Percentiles rank a stretch among this genome's conserved stretches.
These are phyloP conservation scores for Notothenia rossii DNA, from an alignment of 2,113 vertebrate genomes.

Conservation along the genomic window DNA sequence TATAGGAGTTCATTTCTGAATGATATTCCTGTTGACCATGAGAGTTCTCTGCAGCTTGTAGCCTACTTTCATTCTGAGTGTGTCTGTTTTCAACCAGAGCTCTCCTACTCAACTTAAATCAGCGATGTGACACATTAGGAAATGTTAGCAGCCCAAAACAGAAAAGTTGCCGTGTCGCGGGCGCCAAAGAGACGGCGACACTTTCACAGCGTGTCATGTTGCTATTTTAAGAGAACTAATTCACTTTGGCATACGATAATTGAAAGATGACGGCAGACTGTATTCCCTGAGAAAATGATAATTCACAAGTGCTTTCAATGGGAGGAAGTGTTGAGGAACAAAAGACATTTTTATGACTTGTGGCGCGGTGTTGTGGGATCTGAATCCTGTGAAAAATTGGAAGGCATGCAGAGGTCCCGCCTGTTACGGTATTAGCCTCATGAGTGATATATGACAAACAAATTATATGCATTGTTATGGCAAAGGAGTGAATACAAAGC, in stretches of 20 bases:
- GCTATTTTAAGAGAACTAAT: slow-evolving; percentile 75
- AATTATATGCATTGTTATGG: background rate
- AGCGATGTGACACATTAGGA: slow-evolving; percentile 51
- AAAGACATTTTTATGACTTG: slow-evolving; percentile 79
- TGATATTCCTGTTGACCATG: slow-evolving; percentile 76
- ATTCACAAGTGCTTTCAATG: slow-evolving; percentile 79
- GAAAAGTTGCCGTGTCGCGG: slow-evolving; percentile 51
- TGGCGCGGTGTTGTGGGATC: slow-evolving; percentile 50
- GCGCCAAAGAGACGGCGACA: slow-evolving; percentile 57
- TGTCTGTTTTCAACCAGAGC: slow-evolving; percentile 50
- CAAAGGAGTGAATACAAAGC: background rate
- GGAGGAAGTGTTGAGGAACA: slow-evolving; percentile 82
- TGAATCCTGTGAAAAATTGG: slow-evolving; percentile 73
- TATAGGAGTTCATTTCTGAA: slow-evolving; percentile 66
- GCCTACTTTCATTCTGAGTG: slow-evolving; percentile 56
- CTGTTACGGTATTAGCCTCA: slow-evolving; percentile 37
- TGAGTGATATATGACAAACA: slow-evolving; percentile 41
- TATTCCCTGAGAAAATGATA: slow-evolving; percentile 74
- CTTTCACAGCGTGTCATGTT: slow-evolving; percentile 47
- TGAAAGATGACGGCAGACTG: slow-evolving; percentile 71
- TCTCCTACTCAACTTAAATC: slow-evolving; percentile 50
- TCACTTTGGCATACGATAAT: slow-evolving; percentile 66
- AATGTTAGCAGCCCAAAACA: slow-evolving; percentile 45
- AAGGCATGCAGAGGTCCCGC: slow-evolving; percentile 63
- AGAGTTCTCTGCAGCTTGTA: slow-evolving; percentile 59